Evolutionary conservation across 2,113 vertebrate species (phyloP).

Genomic region (Centrocercus urophasianus): DNA sequence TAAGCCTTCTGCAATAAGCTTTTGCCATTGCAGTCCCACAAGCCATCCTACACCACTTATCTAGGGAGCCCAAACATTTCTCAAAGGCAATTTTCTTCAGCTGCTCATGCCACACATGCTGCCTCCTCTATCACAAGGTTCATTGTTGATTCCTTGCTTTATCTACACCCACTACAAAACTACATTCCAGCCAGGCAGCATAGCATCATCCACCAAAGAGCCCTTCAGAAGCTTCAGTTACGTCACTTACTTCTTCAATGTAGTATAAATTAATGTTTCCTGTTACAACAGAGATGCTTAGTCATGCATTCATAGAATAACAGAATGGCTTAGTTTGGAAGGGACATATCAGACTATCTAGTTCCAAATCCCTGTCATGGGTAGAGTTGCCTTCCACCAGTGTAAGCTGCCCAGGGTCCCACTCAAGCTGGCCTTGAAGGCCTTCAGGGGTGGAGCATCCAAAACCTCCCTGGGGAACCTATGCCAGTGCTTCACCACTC

Average conservation of each 20-base stretch:
- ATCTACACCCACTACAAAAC: neutral
- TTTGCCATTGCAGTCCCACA: neutral
- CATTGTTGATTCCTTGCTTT: neutral
- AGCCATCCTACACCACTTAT: neutral
- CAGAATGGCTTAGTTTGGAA: too few relatives aligned
- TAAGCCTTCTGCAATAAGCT: neutral
- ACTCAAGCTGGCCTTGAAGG: too few relatives aligned
- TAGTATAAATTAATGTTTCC: neutral
- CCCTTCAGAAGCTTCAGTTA: neutral
- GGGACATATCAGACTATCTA: too few relatives aligned
- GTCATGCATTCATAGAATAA: neutral
- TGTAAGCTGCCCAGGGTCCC: too few relatives aligned
- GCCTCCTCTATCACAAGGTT: neutral
- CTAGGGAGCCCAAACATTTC: neutral
- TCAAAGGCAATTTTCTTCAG: neutral
- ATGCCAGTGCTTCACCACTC: too few relatives aligned
- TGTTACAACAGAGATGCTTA: neutral
- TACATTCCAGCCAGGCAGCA: neutral
- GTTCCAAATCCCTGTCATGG: too few relatives aligned
- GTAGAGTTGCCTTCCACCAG: too few relatives aligned
- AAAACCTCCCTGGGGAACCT: too few relatives aligned
- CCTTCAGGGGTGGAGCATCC: too few relatives aligned
- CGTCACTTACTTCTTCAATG: neutral
- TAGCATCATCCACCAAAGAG: rapidly evolving
- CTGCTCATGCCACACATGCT: neutral